Evolutionary conservation across 1,140 invertebrate species (phyloP), one percentile per base, ranked within the genome.

Genomic region (Aphelinus atriplicis): DNA sequence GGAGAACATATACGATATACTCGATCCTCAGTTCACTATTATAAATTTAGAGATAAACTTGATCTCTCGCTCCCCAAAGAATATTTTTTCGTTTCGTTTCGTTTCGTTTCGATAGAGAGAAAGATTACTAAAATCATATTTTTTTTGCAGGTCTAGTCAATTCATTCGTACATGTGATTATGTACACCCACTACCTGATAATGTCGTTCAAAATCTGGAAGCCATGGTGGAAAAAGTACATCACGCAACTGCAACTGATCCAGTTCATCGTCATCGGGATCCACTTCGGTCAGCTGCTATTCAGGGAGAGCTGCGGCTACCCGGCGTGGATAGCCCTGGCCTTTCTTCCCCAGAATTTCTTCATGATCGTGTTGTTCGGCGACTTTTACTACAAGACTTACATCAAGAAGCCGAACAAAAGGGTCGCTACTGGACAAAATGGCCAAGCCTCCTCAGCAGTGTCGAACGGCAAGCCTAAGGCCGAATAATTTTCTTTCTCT

Each of bases 301-400:
- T 93, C 80, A 88, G 87, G 6, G 89, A 91, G 46, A 90, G 94
- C 57, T 97, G 95, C 84, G 89, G 88, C 3, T 96, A 93, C 83
- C 95, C 95, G 7, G 88, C 89, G 61, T 90, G 91, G 80, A 79
- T 87, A 1, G 85, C 89, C 0, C 87, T 88, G 1, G 75, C 93
- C 46, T 89, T 93, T 60, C 84, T 93, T n/a, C 92, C 91, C 10
- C 93, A 94, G 81, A 92, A 93, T 80, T 51, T 92, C 2, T 93
- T 93, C 77, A 93, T 97, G 91, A 90, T 97, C 1, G 84, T 93
- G 68, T 88, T 98, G 3, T 98, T 97, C 82, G 89, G 89, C 1
- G 93, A 97, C 71, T 98, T 97, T 88, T 98, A 97, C 81, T 91
- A 92, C 70, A 93, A 94, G 82, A 88, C 93, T 1, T 97, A 98